These are phyloP conservation scores for Aleiodes sp. DNA, from an alignment of 1,140 invertebrate species.

Conservation along the genomic window DNA sequence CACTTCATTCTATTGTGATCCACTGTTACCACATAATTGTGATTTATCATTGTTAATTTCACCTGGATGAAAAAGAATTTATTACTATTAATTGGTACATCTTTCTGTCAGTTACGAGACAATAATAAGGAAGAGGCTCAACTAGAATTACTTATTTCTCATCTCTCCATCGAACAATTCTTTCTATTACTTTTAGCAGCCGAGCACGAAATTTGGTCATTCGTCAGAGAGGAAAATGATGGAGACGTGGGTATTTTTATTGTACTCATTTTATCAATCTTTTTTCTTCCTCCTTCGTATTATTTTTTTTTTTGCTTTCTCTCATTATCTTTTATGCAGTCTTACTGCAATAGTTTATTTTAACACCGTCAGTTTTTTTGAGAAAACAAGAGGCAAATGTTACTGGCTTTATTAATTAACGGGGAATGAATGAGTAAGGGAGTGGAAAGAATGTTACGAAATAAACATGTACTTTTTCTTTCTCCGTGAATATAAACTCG, in stretches of 20 bases:
- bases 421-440: no score
- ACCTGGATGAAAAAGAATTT: neutral
- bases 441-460: no score
- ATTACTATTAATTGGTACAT: slow-evolving; percentile 14
- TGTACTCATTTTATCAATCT: slow-evolving; percentile 18
- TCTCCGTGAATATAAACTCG: no score
- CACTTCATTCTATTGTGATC: neutral
- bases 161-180: slow-evolving; percentile 8
- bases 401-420: no score
- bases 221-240: slow-evolving; percentile 33
- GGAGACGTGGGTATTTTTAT: slow-evolving; percentile 20
- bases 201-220: slow-evolving; percentile 35
- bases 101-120: neutral
- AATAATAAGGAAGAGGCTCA: neutral
- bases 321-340: no score
- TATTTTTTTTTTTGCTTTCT: neutral
- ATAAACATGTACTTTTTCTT: no score
- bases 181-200: slow-evolving; percentile 21
- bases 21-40: neutral
- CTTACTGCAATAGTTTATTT: no score
- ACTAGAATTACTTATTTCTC: slow-evolving; percentile 1
- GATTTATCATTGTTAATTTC: neutral
- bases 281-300: neutral
- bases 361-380: no score
- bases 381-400: no score